These are phyloP conservation scores for Microcebus lehilahytsara DNA, from an alignment of 2,113 vertebrate genomes.

Conservation along the genomic window DNA sequence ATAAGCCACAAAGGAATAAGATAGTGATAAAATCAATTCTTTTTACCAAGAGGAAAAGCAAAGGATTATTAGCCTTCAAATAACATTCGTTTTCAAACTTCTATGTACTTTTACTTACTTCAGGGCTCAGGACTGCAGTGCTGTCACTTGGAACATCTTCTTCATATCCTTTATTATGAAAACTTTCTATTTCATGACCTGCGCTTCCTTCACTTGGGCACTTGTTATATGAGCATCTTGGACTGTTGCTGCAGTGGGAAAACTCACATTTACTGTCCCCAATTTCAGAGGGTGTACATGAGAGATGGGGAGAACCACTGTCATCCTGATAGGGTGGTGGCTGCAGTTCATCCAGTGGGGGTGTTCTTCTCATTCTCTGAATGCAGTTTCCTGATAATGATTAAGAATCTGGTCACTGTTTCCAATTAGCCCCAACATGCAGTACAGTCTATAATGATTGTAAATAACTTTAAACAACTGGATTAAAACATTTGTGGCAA, in stretches of 20 bases:
- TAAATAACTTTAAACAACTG: background rate
- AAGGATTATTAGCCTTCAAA: background rate
- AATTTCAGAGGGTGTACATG: constrained; percentile 93
- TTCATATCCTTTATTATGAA: constrained; percentile 95
- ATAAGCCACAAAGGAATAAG: background rate
- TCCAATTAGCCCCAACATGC: constrained; percentile 27
- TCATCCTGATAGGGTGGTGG: constrained; percentile 97
- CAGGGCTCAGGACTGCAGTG: constrained; percentile 95
- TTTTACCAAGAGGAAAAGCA: background rate
- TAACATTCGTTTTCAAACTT: background rate
- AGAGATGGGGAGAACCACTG: constrained; percentile 96
- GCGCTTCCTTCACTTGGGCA: constrained; percentile 94
- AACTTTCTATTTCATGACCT: constrained; percentile 91
- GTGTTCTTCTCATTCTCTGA: constrained; percentile 97
- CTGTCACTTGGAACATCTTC: constrained; percentile 98
- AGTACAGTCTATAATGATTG: background rate
- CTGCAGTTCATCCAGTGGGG: constrained; percentile 96
- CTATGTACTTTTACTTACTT: constrained; percentile 84
- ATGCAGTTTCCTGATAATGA: constrained; percentile 93
- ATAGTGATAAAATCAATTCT: background rate
- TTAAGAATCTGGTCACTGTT: constrained; percentile 77
- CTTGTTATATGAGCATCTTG: constrained; percentile 91
- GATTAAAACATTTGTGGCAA: background rate
- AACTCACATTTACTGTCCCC: constrained; percentile 95
- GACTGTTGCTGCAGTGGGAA: constrained; percentile 94